These are phyloP conservation scores for Patella depressa DNA, from an alignment of 2,888 invertebrate genomes.

Conservation along the genomic window DNA sequence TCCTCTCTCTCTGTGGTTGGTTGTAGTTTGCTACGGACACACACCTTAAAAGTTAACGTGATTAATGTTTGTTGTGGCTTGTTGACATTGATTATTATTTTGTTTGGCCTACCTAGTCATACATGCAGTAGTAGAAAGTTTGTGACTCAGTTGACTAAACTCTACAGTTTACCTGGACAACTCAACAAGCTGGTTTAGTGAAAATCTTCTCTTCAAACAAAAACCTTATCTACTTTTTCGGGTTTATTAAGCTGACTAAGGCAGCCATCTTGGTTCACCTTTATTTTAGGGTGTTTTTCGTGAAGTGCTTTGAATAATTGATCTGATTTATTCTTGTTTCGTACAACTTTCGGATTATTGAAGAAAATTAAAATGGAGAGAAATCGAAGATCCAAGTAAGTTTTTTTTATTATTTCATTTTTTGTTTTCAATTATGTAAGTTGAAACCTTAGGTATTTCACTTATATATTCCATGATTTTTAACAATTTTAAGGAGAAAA, in stretches of 20 bases:
- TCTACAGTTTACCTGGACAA: neutral
- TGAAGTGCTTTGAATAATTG: neutral
- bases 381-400: conserved; percentile 8
- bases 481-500: too few species aligned
- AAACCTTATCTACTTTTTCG: conserved; percentile 2
- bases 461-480: too few species aligned
- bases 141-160: conserved; percentile 4
- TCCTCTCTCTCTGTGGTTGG: too few species aligned
- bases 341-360: neutral
- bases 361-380: neutral
- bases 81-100: conserved; percentile 4
- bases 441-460: too few species aligned
- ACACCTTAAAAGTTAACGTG: neutral
- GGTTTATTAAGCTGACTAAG: neutral
- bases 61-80: neutral
- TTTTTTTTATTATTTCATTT: neutral
- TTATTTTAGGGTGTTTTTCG: neutral
- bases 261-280: neutral
- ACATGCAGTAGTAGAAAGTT: too few species aligned
- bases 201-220: neutral
- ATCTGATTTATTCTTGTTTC: neutral
- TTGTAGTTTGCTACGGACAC: too few species aligned
- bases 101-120: too few species aligned
- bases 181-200: conserved; percentile 1
- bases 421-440: too few species aligned